phyloP scores from a whole-genome alignment of 2,113 vertebrate genomes.

The Falco punctatus region DNA sequence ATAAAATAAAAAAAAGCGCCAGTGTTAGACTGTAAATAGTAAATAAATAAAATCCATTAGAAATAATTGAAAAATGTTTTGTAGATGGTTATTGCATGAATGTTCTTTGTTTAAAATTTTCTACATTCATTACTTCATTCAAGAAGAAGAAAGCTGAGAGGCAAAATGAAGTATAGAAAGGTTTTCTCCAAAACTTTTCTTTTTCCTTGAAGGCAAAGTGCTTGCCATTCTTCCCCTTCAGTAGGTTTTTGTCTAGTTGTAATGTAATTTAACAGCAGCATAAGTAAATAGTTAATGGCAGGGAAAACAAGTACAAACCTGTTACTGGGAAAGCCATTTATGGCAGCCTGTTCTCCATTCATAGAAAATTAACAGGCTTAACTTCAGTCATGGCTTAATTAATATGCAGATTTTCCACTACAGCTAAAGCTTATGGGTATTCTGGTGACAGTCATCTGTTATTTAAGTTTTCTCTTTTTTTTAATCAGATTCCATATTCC shows the following conservation, averaged over 20 bases:
- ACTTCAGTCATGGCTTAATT: not conserved
- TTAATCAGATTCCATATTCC: not conserved
- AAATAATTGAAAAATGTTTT: not conserved
- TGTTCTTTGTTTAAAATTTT: not conserved
- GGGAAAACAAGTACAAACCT: conserved; percentile 38
- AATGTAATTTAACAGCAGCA: not conserved
- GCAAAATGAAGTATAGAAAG: not conserved
- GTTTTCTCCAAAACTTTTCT: conserved; percentile 26
- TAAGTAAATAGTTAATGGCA: conserved; percentile 30
- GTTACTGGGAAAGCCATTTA: conserved; percentile 40
- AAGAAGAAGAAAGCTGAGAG: not conserved
- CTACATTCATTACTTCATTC: not conserved
- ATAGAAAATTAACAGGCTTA: conserved; percentile 45
- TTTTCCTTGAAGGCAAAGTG: conserved; percentile 45
- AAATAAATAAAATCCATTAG: not conserved
- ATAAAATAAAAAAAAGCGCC: too few species aligned
- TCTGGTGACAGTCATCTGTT: conserved; percentile 15
- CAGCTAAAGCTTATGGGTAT: conserved; percentile 21
- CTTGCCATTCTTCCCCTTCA: conserved; percentile 19
- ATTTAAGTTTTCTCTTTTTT: not conserved
- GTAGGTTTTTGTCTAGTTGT: not conserved
- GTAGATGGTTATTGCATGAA: not conserved
- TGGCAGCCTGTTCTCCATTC: conserved; percentile 40
- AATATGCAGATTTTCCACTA: conserved; percentile 47
- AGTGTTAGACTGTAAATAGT: not conserved